Evolutionary conservation across 92 coral and sea anemone species (phyloP), one percentile per base, ranked within the genome.

Genomic region (Epizoanthus ramosus): DNA sequence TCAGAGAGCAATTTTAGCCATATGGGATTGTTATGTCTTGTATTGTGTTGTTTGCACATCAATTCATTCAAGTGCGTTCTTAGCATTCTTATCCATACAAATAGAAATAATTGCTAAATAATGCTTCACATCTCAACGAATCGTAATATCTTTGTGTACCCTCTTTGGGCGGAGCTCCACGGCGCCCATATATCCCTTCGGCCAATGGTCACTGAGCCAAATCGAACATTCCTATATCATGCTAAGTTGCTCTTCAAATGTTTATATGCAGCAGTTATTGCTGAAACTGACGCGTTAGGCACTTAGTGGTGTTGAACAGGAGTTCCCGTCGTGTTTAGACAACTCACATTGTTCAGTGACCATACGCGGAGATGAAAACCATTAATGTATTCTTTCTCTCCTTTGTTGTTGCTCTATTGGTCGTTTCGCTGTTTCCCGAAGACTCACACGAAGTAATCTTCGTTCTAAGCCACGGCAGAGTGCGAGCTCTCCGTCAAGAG

Each of bases 381-480:
- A 41, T 43, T 24, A 77, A 43, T 22, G 39, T 77, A 12, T 21
- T 61, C 9, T 52, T 77, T 5, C 22, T 63, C 16, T 22, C 65
- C 24, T 57, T 35, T 61, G 9, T 77, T 43, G 21, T 91, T 13
- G 86, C 77, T 5, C 53, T 84, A 10, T 37, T 89, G 28, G 80
- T 93, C 4, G 64, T 90, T 85, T 43, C 87, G 24, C 79, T 92
- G 65, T 93, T 85, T 70, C 92, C 94, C 31, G 88, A 93, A 57
- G 94, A 93, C 24, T 83, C 87, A 35, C 61, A 93, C 57, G 97
- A 79, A 19, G 89, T 93, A 5, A 85, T 93, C 28, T 91, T 93
- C 8, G 94, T 93, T 45, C 69, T 93, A 0, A 90, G 92, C 61
- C 86, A 87, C 17, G 92, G 94, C 19, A 79, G 59, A 79, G 67